phyloP scores from a whole-genome alignment of 2,113 vertebrate species.

The Candoia aspera region DNA sequence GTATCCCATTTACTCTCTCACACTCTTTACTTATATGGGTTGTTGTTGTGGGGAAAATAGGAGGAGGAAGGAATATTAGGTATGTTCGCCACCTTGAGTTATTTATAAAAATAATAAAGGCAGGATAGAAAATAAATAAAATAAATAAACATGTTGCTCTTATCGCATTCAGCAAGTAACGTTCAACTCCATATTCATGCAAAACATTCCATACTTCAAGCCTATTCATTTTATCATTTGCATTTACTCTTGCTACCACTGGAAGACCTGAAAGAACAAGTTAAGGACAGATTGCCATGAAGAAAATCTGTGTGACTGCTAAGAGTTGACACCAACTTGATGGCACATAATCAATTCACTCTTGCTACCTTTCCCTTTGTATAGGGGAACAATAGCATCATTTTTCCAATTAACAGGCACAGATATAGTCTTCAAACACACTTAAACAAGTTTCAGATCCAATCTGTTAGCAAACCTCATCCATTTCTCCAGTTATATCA shows the following conservation, averaged over 20 bases:
- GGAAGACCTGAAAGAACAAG: not conserved
- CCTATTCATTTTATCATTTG: not conserved
- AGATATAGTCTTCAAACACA: not conserved
- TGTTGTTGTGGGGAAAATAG: no score
- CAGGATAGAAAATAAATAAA: no score
- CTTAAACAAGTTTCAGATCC: no score
- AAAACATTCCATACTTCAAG: not conserved
- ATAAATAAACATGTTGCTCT: not conserved
- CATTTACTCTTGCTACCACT: not conserved
- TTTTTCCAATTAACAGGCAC: not conserved
- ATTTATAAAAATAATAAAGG: no score
- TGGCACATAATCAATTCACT: not conserved
- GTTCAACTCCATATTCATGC: not conserved
- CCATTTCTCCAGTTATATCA: not conserved
- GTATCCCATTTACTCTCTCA: not conserved
- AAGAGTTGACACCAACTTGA: not conserved
- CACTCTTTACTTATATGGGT: not conserved
- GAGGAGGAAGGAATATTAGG: no score
- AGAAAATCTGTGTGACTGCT: not conserved
- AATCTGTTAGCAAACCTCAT: not conserved
- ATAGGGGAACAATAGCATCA: not conserved
- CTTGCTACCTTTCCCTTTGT: not conserved
- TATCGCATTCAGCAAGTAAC: not conserved
- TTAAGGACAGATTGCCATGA: not conserved
- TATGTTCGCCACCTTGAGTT: no score